Percentiles rank a stretch among this genome's conserved stretches.
These are phyloP conservation scores for Sisyra terminalis DNA, from an alignment of 2,888 invertebrate genomes.

Conservation along the genomic window DNA sequence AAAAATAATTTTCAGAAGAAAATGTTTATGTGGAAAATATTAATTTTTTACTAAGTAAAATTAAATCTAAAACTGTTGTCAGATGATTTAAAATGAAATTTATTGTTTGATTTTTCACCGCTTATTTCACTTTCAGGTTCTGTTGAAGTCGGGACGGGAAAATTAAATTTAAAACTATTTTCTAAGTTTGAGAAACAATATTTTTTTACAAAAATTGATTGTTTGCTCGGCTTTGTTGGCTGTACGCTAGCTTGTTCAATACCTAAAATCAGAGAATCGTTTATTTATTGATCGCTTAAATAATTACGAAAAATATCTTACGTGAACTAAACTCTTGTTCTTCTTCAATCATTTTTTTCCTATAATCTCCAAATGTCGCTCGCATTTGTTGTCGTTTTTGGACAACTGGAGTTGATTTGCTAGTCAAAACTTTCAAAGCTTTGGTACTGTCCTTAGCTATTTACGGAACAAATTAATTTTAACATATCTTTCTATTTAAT, in stretches of 20 bases:
- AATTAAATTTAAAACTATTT: not conserved
- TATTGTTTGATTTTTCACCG: not conserved
- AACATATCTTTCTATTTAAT: too few species aligned
- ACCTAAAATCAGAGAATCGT: not conserved
- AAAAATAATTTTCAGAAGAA: too few species aligned
- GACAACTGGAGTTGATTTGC: not conserved
- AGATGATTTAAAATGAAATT: not conserved
- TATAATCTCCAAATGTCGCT: constrained; percentile 1
- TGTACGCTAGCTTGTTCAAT: not conserved
- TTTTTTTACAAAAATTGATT: constrained; percentile 3
- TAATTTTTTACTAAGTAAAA: constrained; percentile 7
- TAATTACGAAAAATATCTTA: not conserved
- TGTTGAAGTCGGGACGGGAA: not conserved
- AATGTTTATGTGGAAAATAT: constrained; percentile 14
- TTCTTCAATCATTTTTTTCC: constrained; percentile 2
- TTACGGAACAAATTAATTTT: too few species aligned
- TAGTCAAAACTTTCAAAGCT: constrained; percentile 1
- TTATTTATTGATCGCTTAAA: not conserved
- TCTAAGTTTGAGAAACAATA: not conserved
- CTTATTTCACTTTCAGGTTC: not conserved
- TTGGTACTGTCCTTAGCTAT: not conserved
- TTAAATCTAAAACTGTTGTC: constrained; percentile 3
- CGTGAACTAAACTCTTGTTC: not conserved
- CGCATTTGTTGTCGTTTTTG: constrained; percentile 2
- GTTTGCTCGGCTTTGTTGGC: not conserved